These are phyloP conservation scores for Nebria salina DNA, from an alignment of 2,888 invertebrate genomes.

Conservation along the genomic window DNA sequence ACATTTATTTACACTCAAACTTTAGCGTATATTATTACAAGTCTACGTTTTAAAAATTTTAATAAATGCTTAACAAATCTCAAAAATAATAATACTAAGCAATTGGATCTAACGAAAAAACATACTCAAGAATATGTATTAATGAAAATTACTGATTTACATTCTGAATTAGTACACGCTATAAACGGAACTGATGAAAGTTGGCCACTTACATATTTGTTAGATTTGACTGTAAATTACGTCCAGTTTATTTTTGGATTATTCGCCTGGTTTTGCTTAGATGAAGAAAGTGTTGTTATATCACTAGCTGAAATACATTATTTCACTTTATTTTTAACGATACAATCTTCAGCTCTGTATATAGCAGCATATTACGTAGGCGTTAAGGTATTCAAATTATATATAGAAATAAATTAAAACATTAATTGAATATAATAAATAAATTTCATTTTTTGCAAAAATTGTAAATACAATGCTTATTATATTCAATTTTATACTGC, in stretches of 20 bases:
- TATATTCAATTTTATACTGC: too few species aligned
- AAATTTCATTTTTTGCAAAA: too few species aligned
- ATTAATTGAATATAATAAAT: too few species aligned
- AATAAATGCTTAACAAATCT: too few species aligned
- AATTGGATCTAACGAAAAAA: too few species aligned
- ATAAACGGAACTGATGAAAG: neutral
- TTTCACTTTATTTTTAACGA: neutral
- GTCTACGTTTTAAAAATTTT: too few species aligned
- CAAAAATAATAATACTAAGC: too few species aligned
- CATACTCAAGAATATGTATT: neutral
- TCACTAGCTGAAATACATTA: neutral
- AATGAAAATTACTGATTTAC: neutral
- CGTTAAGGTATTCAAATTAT: neutral
- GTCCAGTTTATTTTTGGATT: neutral
- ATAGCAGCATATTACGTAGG: neutral
- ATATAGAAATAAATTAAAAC: too few species aligned
- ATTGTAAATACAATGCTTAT: too few species aligned
- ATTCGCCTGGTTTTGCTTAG: neutral
- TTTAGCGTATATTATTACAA: too few species aligned
- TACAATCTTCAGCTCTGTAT: neutral
- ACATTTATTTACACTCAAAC: too few species aligned
- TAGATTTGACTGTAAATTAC: neutral
- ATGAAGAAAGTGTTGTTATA: neutral
- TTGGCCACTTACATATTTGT: neutral
- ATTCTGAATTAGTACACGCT: neutral